These are phyloP conservation scores for Ancistrus triradiatus DNA, from an alignment of 2,113 vertebrate genomes.

Conservation along the genomic window DNA sequence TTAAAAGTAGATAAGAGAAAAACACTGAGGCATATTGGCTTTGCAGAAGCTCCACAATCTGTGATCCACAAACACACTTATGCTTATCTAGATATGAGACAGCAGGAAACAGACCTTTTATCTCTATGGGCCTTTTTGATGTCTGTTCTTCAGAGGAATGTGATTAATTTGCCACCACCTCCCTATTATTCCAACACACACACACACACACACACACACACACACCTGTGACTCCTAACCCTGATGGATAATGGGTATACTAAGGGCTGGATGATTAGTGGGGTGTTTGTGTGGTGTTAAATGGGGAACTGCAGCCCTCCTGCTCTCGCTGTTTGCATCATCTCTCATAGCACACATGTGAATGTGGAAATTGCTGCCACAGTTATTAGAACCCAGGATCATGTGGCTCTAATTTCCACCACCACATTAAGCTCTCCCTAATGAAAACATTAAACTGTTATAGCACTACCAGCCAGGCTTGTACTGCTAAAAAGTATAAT, in stretches of 20 bases:
- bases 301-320: constrained; percentile 46
- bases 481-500: too few relatives aligned
- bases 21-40: too few relatives aligned
- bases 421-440: not conserved
- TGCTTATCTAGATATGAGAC: too few relatives aligned
- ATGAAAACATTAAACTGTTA: not conserved
- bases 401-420: not conserved
- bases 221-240: constrained; percentile 1
- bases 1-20: too few relatives aligned
- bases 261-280: constrained; percentile 38
- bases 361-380: not conserved
- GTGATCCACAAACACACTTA: too few relatives aligned
- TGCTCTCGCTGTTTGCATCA: constrained; percentile 9
- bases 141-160: not conserved
- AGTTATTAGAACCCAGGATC: not conserved
- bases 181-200: not conserved
- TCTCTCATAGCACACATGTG: not conserved
- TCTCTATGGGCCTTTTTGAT: too few relatives aligned
- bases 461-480: not conserved
- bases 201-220: too few relatives aligned
- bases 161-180: not conserved
- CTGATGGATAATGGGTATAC: not conserved
- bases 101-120: too few relatives aligned
- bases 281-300: constrained; percentile 27
- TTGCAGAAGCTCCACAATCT: too few relatives aligned